Percentiles rank a stretch among this genome's conserved stretches.
phyloP scores from a whole-genome alignment of 2,888 invertebrate genomes.

The Gibbula magus region DNA sequence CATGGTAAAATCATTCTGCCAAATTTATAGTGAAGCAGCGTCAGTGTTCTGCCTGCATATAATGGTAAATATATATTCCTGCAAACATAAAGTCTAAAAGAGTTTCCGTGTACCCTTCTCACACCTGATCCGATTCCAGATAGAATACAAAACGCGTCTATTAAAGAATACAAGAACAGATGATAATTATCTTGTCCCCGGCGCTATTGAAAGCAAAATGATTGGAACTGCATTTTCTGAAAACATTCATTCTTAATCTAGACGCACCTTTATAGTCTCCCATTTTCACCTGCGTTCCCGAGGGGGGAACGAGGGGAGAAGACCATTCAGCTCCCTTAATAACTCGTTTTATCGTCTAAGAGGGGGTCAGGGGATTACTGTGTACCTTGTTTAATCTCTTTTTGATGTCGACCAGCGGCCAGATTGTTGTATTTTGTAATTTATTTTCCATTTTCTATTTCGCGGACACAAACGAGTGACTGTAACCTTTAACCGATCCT shows the following conservation, averaged over 20 bases:
- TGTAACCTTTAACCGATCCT: constrained; percentile 12
- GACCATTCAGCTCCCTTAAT: neutral
- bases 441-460: constrained; percentile 24
- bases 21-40: no score
- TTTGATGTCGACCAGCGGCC: constrained; percentile 12
- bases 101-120: no score
- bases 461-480: neutral
- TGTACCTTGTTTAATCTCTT: constrained; percentile 4
- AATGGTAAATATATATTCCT: no score
- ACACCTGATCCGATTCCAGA: no score
- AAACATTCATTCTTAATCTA: neutral
- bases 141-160: no score
- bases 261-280: neutral
- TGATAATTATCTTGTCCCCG: no score
- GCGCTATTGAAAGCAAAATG: neutral
- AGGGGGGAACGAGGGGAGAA: neutral
- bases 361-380: neutral
- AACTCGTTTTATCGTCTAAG: neutral
- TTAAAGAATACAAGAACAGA: no score
- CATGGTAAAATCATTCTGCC: no score
- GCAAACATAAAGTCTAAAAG: no score
- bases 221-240: neutral
- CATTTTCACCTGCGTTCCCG: neutral
- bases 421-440: constrained; percentile 15
- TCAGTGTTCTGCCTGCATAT: no score